These are phyloP conservation scores for Enteromius mattozi DNA, from an alignment of 2,797 vertebrate species.

Conservation along the genomic window DNA sequence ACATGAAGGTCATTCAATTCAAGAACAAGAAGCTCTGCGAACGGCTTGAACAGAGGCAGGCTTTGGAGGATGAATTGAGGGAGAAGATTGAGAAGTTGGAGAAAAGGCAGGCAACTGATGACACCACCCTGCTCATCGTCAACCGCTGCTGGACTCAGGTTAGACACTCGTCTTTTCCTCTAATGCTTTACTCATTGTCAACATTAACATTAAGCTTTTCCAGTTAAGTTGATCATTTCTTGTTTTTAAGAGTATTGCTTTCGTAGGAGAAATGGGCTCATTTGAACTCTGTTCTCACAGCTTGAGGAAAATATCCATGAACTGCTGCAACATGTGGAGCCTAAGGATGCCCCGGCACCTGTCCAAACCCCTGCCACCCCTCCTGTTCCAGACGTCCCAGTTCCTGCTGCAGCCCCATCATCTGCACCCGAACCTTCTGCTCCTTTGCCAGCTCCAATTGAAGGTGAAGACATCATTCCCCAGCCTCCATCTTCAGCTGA, in stretches of 20 bases:
- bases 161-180: constrained; percentile 2
- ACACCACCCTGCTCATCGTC: constrained; percentile 90
- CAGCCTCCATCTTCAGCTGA: constrained; percentile 69
- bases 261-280: neutral
- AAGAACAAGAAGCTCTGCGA: constrained; percentile 94
- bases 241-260: neutral
- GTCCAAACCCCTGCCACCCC: constrained; percentile 53
- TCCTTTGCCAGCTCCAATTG: constrained; percentile 66
- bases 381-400: constrained; percentile 56
- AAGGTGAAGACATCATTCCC: constrained; percentile 67
- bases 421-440: constrained; percentile 65
- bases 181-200: neutral
- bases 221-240: neutral
- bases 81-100: constrained; percentile 95
- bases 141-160: constrained; percentile 96
- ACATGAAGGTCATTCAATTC: constrained; percentile 94
- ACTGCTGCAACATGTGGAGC: constrained; percentile 82
- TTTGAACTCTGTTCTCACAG: constrained; percentile 67
- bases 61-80: constrained; percentile 90
- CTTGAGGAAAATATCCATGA: constrained; percentile 86
- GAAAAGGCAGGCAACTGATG: constrained; percentile 93
- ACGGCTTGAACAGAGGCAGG: constrained; percentile 90
- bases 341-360: constrained; percentile 63
- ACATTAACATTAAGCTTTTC: constrained; percentile 1
- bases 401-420: constrained; percentile 58